Conservation (phyloP, 2,888 invertebrate genomes). For the Ophraella communa region DNA sequence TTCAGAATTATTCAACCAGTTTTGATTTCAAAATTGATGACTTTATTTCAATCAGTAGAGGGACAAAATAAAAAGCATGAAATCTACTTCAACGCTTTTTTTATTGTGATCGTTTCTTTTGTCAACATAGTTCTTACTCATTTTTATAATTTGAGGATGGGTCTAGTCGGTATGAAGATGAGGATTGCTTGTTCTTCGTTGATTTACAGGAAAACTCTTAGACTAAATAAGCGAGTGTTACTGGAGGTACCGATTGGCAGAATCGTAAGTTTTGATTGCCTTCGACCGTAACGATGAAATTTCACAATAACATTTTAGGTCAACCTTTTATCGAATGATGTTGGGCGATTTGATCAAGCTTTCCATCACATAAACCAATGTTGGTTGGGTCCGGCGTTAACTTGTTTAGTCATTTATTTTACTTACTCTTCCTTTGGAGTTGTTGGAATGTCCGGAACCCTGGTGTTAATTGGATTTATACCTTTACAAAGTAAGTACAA, state of each 20-base stretch:
- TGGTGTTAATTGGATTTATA: conserved; percentile 51
- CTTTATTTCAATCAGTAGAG: conserved; percentile 63
- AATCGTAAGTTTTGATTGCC: conserved; percentile 41
- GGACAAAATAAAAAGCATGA: conserved; percentile 8
- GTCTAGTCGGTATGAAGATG: conserved; percentile 84
- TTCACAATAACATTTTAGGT: no score
- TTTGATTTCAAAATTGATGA: conserved; percentile 60
- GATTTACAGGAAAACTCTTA: conserved; percentile 61
- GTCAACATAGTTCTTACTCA: conserved; percentile 70
- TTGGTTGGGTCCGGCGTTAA: conserved; percentile 61
- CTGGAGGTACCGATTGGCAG: conserved; percentile 79
- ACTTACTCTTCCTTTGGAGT: conserved; percentile 57
- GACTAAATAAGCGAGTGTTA: conserved; percentile 79
- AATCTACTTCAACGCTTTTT: conserved; percentile 72
- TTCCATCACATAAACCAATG: conserved; percentile 31
- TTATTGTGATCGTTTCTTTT: conserved; percentile 73
- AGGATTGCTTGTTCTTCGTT: conserved; percentile 56
- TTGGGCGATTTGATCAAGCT: conserved; percentile 76
- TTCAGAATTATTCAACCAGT: conserved; percentile 42
- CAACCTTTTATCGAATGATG: conserved; percentile 78
- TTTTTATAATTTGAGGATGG: conserved; percentile 85
- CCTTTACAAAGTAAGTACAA: conserved; percentile 48
- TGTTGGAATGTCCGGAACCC: conserved; percentile 57
- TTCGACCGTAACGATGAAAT: no score
- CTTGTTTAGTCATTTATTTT: conserved; percentile 64